Conservation (phyloP, 2,797 vertebrate genomes). For the Sebastes umbrosus region DNA sequence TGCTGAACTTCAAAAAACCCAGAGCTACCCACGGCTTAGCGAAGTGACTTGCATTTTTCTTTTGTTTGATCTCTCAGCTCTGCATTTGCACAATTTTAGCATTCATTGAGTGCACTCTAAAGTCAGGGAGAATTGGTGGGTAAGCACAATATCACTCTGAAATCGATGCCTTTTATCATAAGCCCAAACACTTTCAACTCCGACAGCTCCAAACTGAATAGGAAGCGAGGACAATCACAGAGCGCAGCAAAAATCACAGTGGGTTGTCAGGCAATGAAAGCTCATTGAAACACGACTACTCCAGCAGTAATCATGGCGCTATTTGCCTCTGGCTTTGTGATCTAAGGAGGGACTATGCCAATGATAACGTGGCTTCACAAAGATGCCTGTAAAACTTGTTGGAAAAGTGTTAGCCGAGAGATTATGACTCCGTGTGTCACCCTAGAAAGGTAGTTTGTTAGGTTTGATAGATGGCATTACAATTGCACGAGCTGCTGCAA, state of each 20-base stretch:
- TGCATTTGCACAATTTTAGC: conserved; percentile 39
- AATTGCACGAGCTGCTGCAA: background rate
- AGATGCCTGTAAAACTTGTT: conserved; percentile 1
- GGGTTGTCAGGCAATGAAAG: conserved; percentile 45
- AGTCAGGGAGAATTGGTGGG: conserved; percentile 58
- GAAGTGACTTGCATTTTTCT: conserved; percentile 28
- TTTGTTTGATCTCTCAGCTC: conserved; percentile 43
- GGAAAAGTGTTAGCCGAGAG: background rate
- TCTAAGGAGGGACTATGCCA: conserved; percentile 13
- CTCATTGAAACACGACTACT: conserved; percentile 50
- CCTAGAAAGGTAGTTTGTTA: background rate
- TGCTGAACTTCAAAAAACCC: conserved; percentile 36
- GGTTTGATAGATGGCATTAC: background rate
- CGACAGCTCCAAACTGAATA: conserved; percentile 49
- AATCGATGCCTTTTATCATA: conserved; percentile 71
- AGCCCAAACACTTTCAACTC: conserved; percentile 62
- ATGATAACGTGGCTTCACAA: conserved; percentile 26
- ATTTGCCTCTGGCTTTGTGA: conserved; percentile 42
- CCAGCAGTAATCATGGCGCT: conserved; percentile 30
- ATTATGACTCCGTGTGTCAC: conserved; percentile 27
- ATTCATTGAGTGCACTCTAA: conserved; percentile 47
- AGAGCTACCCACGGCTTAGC: background rate
- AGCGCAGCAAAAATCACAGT: conserved; percentile 35
- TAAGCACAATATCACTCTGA: conserved; percentile 67
- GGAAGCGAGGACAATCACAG: conserved; percentile 60